A percentile compares a stretch with the other conserved stretches of the same genome.
These are phyloP conservation scores for Drosophila oshimai DNA, from an alignment of 1,140 invertebrate species.

Conservation along the genomic window DNA sequence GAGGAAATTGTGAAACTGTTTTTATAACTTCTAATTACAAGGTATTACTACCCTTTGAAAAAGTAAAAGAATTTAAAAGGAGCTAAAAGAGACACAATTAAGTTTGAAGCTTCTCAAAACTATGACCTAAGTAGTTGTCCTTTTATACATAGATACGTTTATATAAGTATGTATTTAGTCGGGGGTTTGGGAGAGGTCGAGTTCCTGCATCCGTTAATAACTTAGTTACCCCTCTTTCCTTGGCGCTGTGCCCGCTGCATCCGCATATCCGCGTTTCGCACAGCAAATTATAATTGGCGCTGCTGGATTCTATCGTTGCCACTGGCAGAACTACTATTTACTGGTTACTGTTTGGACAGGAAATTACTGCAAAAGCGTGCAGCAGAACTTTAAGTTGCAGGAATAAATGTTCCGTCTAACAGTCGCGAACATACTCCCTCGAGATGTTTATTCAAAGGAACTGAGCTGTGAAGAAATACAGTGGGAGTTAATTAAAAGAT, in stretches of 20 bases:
- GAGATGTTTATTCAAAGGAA: constrained; percentile 27
- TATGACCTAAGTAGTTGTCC: constrained; percentile 63
- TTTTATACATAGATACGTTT: constrained; percentile 23
- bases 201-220: constrained; percentile 61
- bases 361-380: constrained; percentile 39
- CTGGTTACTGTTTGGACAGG: constrained; percentile 49
- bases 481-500: constrained; percentile 21
- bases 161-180: constrained; percentile 26
- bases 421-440: constrained; percentile 20
- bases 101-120: constrained; percentile 37
- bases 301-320: constrained; percentile 23
- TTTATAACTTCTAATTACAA: too few relatives aligned
- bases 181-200: neutral
- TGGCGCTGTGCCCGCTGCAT: constrained; percentile 48
- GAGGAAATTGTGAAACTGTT: too few relatives aligned
- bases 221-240: constrained; percentile 53
- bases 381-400: constrained; percentile 16
- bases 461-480: constrained; percentile 14
- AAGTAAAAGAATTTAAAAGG: neutral
- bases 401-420: constrained; percentile 29
- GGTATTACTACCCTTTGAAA: neutral
- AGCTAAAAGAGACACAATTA: constrained; percentile 33
- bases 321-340: constrained; percentile 16
- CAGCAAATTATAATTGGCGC: constrained; percentile 65
- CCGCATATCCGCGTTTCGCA: constrained; percentile 22